A percentile compares a stretch with the other conserved stretches of the same genome.
These are phyloP conservation scores for Tragopan temminckii DNA, from an alignment of 2,797 vertebrate genomes.

Conservation along the genomic window DNA sequence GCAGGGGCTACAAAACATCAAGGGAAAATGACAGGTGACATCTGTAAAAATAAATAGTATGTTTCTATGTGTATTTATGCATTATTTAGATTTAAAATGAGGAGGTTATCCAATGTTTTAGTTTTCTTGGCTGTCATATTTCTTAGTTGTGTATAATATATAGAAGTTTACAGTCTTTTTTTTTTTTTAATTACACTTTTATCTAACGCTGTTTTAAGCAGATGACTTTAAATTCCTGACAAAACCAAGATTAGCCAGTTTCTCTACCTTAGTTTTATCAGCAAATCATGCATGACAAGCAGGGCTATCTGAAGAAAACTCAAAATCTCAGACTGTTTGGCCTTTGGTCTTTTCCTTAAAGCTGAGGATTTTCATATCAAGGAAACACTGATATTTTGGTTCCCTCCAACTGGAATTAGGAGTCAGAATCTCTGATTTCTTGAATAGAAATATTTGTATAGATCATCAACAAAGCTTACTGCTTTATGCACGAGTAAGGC, in stretches of 20 bases:
- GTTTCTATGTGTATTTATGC: background rate
- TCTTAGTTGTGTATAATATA: background rate
- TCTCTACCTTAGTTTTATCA: background rate
- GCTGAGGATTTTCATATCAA: background rate
- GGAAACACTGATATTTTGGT: background rate
- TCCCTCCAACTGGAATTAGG: background rate
- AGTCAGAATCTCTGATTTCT: background rate
- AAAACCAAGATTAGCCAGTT: background rate
- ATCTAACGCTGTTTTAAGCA: background rate
- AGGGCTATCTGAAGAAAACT: background rate
- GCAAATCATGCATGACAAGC: background rate
- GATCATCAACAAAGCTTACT: background rate
- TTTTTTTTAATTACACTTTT: background rate
- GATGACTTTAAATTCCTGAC: background rate
- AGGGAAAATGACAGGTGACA: slow-evolving; percentile 3
- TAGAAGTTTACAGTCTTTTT: background rate
- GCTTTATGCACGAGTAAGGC: slow-evolving; percentile 35
- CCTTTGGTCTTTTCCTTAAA: background rate
- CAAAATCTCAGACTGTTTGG: background rate
- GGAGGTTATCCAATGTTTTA: background rate
- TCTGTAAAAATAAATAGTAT: slow-evolving; percentile 8
- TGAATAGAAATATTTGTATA: background rate
- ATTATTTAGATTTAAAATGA: background rate
- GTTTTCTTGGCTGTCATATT: background rate
- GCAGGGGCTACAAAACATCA: background rate